phyloP scores from a whole-genome alignment of 2,113 vertebrate genomes.

The Gallinago media region DNA sequence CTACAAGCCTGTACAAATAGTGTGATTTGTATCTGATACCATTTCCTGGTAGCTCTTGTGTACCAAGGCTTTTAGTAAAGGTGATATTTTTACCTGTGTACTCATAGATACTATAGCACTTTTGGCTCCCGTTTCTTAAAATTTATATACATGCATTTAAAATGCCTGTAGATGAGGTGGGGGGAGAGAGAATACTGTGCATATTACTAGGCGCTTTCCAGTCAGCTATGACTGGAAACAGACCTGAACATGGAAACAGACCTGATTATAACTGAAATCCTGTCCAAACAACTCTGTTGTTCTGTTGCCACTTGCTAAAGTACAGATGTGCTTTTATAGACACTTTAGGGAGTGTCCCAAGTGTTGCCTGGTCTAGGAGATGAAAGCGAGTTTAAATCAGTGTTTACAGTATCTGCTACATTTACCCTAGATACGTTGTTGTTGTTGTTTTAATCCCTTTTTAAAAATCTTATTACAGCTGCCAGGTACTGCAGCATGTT shows the following conservation, averaged over 20 bases:
- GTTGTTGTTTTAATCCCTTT: not conserved
- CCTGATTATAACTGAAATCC: not conserved
- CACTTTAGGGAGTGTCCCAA: not conserved
- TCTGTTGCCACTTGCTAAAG: not conserved
- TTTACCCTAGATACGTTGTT: not conserved
- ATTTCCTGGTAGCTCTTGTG: not conserved
- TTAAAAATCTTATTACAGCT: constrained; percentile 77
- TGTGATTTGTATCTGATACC: not conserved
- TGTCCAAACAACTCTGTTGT: not conserved
- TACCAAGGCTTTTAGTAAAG: not conserved
- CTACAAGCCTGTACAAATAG: not conserved
- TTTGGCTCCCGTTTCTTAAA: not conserved
- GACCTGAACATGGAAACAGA: not conserved
- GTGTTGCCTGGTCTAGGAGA: not conserved
- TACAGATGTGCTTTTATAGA: not conserved
- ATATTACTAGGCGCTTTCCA: not conserved
- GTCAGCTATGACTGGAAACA: not conserved
- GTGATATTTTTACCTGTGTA: not conserved
- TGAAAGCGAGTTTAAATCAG: not conserved
- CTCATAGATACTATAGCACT: not conserved
- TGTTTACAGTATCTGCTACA: not conserved
- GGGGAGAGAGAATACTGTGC: not conserved
- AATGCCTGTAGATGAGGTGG: not conserved
- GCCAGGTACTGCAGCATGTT: constrained; percentile 97
- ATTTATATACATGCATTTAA: not conserved